A percentile compares a stretch with the other conserved stretches of the same genome.
Conservation (phyloP, 2,797 vertebrate species). For the Sardinella longiceps region DNA sequence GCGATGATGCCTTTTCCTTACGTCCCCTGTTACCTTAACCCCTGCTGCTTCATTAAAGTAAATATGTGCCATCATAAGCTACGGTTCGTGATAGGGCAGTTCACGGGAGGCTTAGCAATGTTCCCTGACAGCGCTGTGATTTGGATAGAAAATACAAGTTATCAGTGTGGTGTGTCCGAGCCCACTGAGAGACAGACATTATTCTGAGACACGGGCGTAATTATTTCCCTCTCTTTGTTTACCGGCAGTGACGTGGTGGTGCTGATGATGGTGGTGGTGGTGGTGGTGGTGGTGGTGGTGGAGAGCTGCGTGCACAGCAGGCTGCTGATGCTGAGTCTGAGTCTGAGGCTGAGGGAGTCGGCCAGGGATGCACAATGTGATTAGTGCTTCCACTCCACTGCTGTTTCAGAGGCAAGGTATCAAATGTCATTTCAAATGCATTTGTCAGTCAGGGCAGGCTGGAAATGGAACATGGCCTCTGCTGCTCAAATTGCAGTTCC, state of each 20-base stretch:
- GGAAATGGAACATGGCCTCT: conserved; percentile 68
- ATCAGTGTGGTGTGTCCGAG: conserved; percentile 12
- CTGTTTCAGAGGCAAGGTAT: conserved; percentile 51
- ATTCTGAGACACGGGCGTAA: conserved; percentile 20
- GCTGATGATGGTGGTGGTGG: not conserved
- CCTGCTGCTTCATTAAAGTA: not conserved
- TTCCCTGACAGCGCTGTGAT: conserved; percentile 3
- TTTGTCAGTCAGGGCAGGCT: conserved; percentile 67
- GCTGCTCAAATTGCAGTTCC: conserved; percentile 60
- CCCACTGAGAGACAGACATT: not conserved
- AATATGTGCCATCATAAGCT: conserved; percentile 15
- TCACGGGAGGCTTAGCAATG: not conserved
- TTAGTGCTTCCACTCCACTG: conserved; percentile 14
- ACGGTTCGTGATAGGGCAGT: not conserved
- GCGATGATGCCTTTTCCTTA: not conserved
- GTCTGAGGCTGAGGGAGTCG: conserved; percentile 38
- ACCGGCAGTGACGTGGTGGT: not conserved
- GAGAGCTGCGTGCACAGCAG: not conserved
- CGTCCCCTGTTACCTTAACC: not conserved
- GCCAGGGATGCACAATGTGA: conserved; percentile 9
- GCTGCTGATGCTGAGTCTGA: not conserved
- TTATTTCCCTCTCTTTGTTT: conserved; percentile 21
- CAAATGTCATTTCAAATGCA: conserved; percentile 71
- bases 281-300: not conserved
- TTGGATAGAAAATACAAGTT: not conserved